Evolutionary conservation across 2,113 vertebrate species (phyloP).

Genomic region (Pipra filicauda): DNA sequence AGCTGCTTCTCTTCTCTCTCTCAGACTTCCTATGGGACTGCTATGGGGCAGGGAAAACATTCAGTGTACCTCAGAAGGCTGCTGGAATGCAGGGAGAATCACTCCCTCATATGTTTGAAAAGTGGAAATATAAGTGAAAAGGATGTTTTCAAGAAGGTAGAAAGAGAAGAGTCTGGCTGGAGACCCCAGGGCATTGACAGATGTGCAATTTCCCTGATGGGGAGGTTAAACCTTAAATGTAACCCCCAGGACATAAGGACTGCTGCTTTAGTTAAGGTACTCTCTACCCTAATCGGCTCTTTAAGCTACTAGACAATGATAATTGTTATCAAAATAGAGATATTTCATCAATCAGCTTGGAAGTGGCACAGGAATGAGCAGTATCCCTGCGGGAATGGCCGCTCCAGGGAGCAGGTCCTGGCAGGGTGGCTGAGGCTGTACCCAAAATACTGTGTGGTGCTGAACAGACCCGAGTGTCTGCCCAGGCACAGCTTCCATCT

Average conservation of each 20-base stretch:
- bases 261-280: slow-evolving; percentile 39
- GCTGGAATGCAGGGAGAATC: neutral
- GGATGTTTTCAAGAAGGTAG: neutral
- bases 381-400: rapidly evolving
- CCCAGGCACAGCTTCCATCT: neutral
- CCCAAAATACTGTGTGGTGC: neutral
- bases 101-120: neutral
- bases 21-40: neutral
- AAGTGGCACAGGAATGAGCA: neutral
- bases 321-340: neutral
- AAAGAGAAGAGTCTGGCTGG: neutral
- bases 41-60: neutral
- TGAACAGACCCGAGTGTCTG: neutral
- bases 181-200: neutral
- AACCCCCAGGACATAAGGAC: neutral
- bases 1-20: neutral
- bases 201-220: neutral
- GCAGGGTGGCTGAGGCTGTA: neutral
- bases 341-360: slow-evolving; percentile 19
- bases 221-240: neutral
- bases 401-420: neutral
- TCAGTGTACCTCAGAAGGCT: neutral
- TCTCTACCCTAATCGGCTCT: neutral
- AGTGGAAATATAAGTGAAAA: neutral
- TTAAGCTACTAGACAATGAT: slow-evolving; percentile 44